Percentiles rank a stretch among this genome's conserved stretches.
Conservation (phyloP, 2,113 vertebrate species). For the Scolopax mira region DNA sequence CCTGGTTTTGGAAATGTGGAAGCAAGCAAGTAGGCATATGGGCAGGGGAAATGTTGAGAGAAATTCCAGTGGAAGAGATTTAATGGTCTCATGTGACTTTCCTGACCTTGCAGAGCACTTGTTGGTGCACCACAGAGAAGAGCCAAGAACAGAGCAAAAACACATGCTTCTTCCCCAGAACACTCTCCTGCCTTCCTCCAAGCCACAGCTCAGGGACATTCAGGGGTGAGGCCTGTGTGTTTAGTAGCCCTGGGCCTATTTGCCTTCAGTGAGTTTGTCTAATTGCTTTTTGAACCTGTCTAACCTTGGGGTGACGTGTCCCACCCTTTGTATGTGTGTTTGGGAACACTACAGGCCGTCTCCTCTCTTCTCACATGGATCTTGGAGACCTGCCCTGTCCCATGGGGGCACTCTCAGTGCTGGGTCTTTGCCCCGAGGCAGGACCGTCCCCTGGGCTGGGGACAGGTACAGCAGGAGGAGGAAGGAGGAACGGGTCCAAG, state of each 20-base stretch:
- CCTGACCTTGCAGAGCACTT: background rate
- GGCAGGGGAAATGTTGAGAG: background rate
- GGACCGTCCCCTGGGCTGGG: background rate
- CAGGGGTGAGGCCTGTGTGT: background rate
- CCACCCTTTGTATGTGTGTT: background rate
- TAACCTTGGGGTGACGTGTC: background rate
- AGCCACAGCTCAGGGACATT: background rate
- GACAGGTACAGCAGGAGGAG: background rate
- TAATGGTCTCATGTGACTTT: background rate
- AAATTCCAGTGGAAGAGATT: background rate
- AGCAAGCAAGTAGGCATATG: background rate
- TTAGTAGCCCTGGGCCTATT: background rate
- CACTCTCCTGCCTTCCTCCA: background rate
- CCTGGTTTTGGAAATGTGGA: background rate
- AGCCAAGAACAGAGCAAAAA: background rate
- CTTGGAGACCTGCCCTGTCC: fast-evolving
- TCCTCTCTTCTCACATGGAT: background rate
- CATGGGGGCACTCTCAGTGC: background rate
- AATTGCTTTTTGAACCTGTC: background rate
- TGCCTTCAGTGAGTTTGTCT: background rate
- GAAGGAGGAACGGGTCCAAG: background rate
- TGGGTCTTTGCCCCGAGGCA: background rate
- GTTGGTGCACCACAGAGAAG: background rate
- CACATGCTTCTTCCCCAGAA: background rate
- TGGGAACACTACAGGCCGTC: background rate